Percentiles rank a stretch among this genome's conserved stretches.
Conservation (phyloP, 2,797 vertebrate genomes). For the Notamacropus eugenii region DNA sequence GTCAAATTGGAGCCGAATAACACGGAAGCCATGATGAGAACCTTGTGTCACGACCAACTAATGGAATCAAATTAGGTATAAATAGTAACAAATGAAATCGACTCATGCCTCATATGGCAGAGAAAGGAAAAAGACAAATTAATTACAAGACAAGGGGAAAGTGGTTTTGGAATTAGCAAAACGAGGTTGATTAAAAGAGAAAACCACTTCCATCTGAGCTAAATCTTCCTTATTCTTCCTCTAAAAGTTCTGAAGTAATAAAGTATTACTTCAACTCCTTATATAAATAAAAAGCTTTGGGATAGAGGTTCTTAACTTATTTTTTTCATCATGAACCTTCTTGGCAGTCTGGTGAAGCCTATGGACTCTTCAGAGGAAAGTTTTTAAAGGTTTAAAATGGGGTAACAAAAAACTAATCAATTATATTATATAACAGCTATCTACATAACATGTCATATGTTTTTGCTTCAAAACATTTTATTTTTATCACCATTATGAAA, state of each 20-base stretch:
- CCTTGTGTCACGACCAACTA: conserved; percentile 56
- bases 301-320: not conserved
- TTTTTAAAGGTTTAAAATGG: not conserved
- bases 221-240: conserved; percentile 12
- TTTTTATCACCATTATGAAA: not conserved
- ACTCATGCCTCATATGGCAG: not conserved
- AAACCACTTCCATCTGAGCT: conserved; percentile 24
- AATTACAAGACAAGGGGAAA: conserved; percentile 38
- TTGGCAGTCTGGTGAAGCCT: not conserved
- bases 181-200: not conserved
- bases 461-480: not conserved
- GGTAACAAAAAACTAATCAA: not conserved
- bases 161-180: conserved; percentile 32
- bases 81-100: not conserved
- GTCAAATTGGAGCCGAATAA: conserved; percentile 73
- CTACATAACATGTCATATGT: not conserved
- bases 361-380: not conserved
- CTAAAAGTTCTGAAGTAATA: not conserved
- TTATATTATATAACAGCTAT: not conserved
- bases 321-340: not conserved
- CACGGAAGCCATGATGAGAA: conserved; percentile 72
- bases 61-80: conserved; percentile 43
- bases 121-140: conserved; percentile 26
- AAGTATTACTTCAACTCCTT: not conserved
- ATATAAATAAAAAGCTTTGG: conserved; percentile 11